Evolutionary conservation across 2,113 vertebrate genomes (phyloP).

Genomic region (Phylloscopus trochiloides): DNA sequence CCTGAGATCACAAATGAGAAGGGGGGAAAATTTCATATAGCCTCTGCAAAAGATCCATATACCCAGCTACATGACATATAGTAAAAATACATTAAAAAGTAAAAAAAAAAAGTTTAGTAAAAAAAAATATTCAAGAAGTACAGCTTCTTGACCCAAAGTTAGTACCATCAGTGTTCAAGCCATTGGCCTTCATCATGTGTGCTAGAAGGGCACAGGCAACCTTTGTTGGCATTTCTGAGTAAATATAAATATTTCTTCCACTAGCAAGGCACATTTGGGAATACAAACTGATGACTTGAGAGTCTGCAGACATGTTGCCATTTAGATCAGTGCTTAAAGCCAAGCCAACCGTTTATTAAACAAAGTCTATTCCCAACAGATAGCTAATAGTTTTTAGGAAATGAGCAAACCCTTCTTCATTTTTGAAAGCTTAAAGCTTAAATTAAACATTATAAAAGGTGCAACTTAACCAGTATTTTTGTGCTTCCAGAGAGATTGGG

Average conservation of each 20-base stretch:
- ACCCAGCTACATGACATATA: background rate
- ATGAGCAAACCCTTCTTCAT: background rate
- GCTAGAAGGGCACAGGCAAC: background rate
- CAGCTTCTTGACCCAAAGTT: background rate
- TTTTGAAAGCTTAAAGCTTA: background rate
- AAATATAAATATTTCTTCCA: conserved; percentile 4
- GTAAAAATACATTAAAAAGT: background rate
- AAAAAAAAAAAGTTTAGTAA: background rate
- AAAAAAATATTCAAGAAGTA: background rate
- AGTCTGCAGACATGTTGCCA: background rate
- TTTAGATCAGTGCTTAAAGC: background rate
- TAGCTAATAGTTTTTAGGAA: background rate
- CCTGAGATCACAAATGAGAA: background rate
- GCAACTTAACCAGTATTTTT: background rate
- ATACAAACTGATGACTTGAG: background rate
- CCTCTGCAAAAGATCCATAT: background rate
- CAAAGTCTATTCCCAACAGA: background rate
- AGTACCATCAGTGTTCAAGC: background rate
- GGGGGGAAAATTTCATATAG: background rate
- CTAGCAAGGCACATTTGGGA: background rate
- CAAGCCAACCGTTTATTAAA: background rate
- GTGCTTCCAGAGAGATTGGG: background rate
- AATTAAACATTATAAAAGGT: background rate
- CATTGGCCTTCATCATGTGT: background rate
- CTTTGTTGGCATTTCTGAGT: background rate